Evolutionary conservation across 2,113 vertebrate genomes (phyloP).

Genomic region (Phyllopteryx taeniolatus): DNA sequence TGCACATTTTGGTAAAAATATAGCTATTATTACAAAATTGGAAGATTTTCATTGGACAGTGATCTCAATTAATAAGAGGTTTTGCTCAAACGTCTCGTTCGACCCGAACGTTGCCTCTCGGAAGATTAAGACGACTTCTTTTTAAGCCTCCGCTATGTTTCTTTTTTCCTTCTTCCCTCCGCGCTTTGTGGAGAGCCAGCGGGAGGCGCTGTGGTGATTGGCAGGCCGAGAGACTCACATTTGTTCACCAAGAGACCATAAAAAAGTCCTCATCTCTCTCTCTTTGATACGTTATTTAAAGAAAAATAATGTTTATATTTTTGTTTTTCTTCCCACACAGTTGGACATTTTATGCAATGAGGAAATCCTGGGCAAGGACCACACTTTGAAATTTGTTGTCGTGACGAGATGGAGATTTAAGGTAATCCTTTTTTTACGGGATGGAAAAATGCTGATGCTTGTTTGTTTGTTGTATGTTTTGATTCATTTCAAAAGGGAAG

Average conservation of each 20-base stretch:
- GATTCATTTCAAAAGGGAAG: neutral
- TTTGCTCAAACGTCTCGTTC: too few relatives aligned
- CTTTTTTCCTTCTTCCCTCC: too few relatives aligned
- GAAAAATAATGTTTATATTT: neutral
- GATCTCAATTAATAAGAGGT: too few relatives aligned
- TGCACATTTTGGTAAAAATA: too few relatives aligned
- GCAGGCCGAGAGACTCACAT: neutral
- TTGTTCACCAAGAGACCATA: too few relatives aligned
- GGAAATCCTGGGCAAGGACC: conserved; percentile 98
- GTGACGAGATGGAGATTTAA: conserved; percentile 99
- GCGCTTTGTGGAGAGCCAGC: conserved; percentile 16
- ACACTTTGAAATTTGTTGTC: conserved; percentile 98
- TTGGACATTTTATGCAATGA: conserved; percentile 99
- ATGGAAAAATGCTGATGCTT: too few relatives aligned
- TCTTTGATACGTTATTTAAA: too few relatives aligned
- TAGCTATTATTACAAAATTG: too few relatives aligned
- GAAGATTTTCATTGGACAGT: too few relatives aligned
- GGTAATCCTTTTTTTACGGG: conserved; percentile 52
- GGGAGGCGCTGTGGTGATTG: conserved; percentile 44
- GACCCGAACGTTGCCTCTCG: too few relatives aligned
- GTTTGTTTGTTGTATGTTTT: neutral
- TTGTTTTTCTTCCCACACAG: conserved; percentile 65
- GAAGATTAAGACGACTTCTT: neutral
- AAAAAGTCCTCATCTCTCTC: neutral
- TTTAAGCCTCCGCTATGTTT: neutral